phyloP scores from a whole-genome alignment of 2,797 vertebrate genomes.

The Atherinosoma microstoma region DNA sequence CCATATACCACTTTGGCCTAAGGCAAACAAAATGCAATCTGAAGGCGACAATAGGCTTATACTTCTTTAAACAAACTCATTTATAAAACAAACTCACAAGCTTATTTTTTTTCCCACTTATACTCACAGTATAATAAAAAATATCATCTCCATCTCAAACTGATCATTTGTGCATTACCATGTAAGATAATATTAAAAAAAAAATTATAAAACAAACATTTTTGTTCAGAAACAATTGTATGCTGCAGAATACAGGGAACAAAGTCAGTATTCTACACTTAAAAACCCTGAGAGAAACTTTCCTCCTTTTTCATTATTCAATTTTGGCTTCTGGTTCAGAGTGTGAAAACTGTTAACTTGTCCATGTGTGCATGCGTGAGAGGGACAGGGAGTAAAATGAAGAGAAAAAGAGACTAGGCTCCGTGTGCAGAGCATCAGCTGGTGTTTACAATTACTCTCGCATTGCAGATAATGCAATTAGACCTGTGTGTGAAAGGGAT shows the following conservation, averaged over 20 bases:
- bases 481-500: constrained; percentile 70
- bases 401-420: constrained; percentile 15
- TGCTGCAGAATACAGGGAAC: background rate
- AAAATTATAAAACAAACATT: background rate
- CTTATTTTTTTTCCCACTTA: background rate
- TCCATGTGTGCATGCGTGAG: background rate
- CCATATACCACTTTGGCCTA: constrained; percentile 23
- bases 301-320: background rate
- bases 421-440: constrained; percentile 62
- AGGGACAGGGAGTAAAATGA: constrained; percentile 11
- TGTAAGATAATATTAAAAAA: background rate
- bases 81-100: constrained; percentile 1
- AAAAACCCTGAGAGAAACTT: background rate
- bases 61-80: constrained; percentile 9
- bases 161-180: background rate
- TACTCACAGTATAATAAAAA: background rate
- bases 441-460: constrained; percentile 68
- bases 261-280: background rate
- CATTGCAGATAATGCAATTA: constrained; percentile 77
- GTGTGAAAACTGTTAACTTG: constrained; percentile 9
- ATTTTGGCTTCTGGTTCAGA: background rate
- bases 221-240: constrained; percentile 2
- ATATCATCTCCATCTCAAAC: background rate
- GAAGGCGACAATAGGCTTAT: constrained; percentile 3
- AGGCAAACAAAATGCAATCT: constrained; percentile 16